Evolutionary conservation across 1,140 invertebrate species (phyloP).

Genomic region (Pomacea maculata): DNA sequence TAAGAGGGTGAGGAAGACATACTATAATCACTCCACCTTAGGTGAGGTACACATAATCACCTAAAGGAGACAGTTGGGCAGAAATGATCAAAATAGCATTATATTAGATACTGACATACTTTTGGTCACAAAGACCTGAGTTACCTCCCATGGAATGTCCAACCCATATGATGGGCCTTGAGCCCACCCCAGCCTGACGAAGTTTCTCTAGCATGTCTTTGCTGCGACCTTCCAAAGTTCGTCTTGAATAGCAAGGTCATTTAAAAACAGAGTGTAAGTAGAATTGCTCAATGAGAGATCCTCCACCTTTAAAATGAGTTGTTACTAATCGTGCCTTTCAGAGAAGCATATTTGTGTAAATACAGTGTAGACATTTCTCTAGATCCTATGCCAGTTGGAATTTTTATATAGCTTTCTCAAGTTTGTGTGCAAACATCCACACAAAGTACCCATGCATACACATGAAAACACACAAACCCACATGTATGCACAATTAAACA

Average conservation of each 20-base stretch:
- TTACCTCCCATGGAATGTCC: slow-evolving; percentile 85
- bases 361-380: too few species aligned
- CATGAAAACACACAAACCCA: too few species aligned
- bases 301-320: background rate
- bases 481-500: too few species aligned
- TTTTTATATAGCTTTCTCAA: too few species aligned
- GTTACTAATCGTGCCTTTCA: background rate
- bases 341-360: background rate
- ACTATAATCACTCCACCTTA: too few species aligned
- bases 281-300: background rate
- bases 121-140: slow-evolving; percentile 4
- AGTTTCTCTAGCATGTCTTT: slow-evolving; percentile 74
- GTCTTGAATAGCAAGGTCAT: slow-evolving; percentile 38
- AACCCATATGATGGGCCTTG: slow-evolving; percentile 80
- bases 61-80: background rate
- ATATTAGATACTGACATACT: background rate
- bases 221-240: slow-evolving; percentile 72
- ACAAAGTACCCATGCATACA: too few species aligned
- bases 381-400: too few species aligned
- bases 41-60: background rate
- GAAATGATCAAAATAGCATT: background rate
- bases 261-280: background rate
- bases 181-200: slow-evolving; percentile 75
- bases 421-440: too few species aligned
- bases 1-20: too few species aligned